Evolutionary conservation across 2,797 vertebrate species (phyloP).

Genomic region (Presbytis comata): DNA sequence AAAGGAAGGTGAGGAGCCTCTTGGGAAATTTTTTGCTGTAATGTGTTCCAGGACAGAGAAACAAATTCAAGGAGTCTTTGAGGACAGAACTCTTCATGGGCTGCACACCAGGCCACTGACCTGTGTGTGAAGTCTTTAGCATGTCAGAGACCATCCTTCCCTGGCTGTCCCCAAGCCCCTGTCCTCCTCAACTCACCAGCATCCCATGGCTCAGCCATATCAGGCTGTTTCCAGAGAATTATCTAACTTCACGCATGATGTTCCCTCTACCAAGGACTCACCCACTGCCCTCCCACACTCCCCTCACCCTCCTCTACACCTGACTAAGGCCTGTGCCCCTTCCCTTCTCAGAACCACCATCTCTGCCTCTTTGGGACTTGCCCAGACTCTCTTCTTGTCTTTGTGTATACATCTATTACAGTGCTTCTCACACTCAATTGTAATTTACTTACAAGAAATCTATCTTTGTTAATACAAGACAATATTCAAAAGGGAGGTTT

Average conservation of each 20-base stretch:
- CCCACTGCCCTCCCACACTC: too few species aligned
- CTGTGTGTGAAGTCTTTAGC: neutral
- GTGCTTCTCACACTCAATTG: neutral
- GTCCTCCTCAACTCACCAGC: neutral
- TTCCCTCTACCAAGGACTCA: neutral
- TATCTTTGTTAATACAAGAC: neutral
- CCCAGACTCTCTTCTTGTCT: neutral
- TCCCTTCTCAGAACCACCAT: neutral
- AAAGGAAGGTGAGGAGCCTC: neutral
- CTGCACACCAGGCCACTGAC: neutral
- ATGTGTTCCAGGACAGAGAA: neutral
- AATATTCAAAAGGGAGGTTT: neutral
- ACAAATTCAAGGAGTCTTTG: neutral
- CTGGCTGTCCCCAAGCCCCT: too few species aligned
- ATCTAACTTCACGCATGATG: rapidly evolving
- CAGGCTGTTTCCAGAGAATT: neutral
- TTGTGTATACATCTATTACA: neutral
- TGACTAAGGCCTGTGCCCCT: neutral
- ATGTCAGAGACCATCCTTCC: too few species aligned
- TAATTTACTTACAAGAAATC: neutral
- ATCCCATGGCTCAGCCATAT: neutral
- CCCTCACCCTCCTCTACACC: neutral
- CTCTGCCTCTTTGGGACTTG: neutral
- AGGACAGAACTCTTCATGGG: neutral
- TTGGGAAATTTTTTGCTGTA: neutral